Percentiles rank a stretch among this genome's conserved stretches.
Conservation (phyloP, 2,113 vertebrate species). For the Tragelaphus strepsiceros region DNA sequence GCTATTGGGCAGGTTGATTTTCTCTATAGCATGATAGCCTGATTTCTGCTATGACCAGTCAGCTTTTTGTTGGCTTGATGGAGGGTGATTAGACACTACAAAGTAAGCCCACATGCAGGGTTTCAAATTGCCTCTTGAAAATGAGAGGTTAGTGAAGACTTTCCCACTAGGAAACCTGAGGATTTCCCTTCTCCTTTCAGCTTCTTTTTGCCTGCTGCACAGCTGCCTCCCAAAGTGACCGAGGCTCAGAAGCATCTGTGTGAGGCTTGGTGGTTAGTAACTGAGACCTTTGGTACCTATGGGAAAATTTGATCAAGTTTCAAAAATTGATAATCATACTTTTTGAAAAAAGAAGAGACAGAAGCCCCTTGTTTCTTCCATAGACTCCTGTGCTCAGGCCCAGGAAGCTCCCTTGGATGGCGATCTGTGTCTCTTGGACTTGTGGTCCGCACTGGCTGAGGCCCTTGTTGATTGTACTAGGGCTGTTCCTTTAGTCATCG, state of each 20-base stretch:
- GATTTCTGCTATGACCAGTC: conserved; percentile 57
- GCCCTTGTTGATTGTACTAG: neutral
- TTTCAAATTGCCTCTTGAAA: conserved; percentile 40
- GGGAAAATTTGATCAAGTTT: neutral
- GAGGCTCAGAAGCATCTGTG: neutral
- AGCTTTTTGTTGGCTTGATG: conserved; percentile 56
- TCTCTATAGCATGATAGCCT: neutral
- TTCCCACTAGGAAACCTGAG: neutral
- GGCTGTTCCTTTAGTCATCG: neutral
- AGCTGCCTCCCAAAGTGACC: neutral
- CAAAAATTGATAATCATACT: neutral
- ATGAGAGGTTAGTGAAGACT: neutral
- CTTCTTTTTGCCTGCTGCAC: neutral
- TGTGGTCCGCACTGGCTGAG: neutral
- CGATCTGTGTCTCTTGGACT: neutral
- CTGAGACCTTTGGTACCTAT: neutral
- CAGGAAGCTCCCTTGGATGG: neutral
- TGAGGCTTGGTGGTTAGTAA: neutral
- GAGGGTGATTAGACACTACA: conserved; percentile 24
- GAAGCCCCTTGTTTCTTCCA: neutral
- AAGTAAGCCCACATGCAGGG: neutral
- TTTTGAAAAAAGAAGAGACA: neutral
- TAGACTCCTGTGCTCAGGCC: neutral
- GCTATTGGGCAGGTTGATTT: conserved; percentile 55
- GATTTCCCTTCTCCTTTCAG: conserved; percentile 38